Evolutionary conservation across 2,113 vertebrate genomes (phyloP).

Genomic region (Castor canadensis): DNA sequence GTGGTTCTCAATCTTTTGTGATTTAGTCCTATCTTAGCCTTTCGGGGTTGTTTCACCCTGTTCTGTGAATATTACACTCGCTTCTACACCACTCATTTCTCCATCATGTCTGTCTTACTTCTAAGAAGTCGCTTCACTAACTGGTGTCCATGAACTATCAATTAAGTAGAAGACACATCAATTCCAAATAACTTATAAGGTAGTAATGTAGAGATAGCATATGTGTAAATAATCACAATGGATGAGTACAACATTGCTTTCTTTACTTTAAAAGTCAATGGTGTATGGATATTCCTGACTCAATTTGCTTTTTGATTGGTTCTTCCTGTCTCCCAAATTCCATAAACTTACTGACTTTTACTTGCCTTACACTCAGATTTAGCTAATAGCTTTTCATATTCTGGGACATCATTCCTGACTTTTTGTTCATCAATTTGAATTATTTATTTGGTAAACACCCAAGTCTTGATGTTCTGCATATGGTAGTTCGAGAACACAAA

Average conservation of each 20-base stretch:
- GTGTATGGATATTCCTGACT: background rate
- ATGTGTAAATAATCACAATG: background rate
- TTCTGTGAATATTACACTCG: background rate
- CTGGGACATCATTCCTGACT: conserved; percentile 1
- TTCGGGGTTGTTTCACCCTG: background rate
- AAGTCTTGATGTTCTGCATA: conserved; percentile 68
- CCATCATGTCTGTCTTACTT: background rate
- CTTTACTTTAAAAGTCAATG: background rate
- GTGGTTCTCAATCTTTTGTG: background rate
- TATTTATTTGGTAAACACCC: conserved; percentile 63
- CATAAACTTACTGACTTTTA: background rate
- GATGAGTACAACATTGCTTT: background rate
- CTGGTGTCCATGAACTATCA: background rate
- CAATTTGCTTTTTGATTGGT: background rate
- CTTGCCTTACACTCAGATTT: background rate
- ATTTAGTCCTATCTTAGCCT: too few species aligned
- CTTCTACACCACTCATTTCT: background rate
- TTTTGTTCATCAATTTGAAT: conserved; percentile 55
- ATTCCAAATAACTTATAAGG: background rate
- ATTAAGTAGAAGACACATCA: background rate
- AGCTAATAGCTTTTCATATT: conserved; percentile 37
- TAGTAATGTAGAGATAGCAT: background rate
- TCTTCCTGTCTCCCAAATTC: background rate
- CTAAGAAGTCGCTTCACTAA: background rate
- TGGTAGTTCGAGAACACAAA: conserved; percentile 53